Evolutionary conservation across 2,797 vertebrate genomes (phyloP).

Genomic region (Aeoliscus strigatus): DNA sequence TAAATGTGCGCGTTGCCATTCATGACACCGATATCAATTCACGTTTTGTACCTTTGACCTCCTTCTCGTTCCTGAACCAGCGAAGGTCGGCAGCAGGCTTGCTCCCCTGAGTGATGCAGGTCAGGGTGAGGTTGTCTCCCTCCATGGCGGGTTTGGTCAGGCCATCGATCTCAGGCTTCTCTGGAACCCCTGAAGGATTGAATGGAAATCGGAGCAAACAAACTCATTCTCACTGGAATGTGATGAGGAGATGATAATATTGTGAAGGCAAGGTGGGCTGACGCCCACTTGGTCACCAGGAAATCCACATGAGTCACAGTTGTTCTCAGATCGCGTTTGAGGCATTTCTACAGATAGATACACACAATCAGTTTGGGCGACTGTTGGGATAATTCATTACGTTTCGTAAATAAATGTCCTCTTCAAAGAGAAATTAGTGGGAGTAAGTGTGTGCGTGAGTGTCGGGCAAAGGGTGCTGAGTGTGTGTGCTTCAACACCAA

Average conservation of each 20-base stretch:
- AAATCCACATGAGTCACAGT: no score
- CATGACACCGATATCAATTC: no score
- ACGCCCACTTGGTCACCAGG: no score
- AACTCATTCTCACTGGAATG: conserved; percentile 16
- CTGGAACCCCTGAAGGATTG: conserved; percentile 84
- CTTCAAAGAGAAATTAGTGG: not conserved
- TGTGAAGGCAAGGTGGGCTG: no score
- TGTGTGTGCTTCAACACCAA: conserved; percentile 25
- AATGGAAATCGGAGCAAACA: conserved; percentile 24
- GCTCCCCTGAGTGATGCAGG: conserved; percentile 95
- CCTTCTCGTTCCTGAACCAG: conserved; percentile 97
- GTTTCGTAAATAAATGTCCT: no score
- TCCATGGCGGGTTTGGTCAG: conserved; percentile 91
- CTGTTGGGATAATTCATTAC: no score
- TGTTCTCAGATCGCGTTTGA: no score
- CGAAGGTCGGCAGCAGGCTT: conserved; percentile 97
- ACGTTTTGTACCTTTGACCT: conserved; percentile 88
- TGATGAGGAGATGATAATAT: conserved; percentile 45
- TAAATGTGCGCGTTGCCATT: no score
- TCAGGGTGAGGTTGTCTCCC: conserved; percentile 92
- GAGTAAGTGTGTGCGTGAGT: conserved; percentile 4
- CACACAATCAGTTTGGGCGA: no score
- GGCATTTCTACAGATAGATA: no score
- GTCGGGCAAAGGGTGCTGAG: not conserved
- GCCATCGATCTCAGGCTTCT: conserved; percentile 93